Percentiles rank a stretch among this genome's conserved stretches.
These are phyloP conservation scores for Cataglyphis livida DNA, from an alignment of 2,888 invertebrate species.

Conservation along the genomic window DNA sequence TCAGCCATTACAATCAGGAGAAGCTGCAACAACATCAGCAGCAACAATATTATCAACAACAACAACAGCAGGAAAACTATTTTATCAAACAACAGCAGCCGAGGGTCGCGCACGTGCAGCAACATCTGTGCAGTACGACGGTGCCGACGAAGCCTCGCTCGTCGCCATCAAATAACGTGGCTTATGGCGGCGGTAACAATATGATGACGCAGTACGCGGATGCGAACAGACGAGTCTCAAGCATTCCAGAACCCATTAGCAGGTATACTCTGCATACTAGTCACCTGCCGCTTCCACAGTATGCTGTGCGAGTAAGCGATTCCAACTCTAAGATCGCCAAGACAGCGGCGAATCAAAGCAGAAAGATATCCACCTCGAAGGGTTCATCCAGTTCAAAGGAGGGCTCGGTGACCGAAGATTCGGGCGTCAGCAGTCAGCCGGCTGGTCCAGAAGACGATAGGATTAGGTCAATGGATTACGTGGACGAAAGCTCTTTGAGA, in stretches of 20 bases:
- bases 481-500: slow-evolving; percentile 82
- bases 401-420: slow-evolving; percentile 89
- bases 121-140: slow-evolving; percentile 78
- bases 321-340: slow-evolving; percentile 90
- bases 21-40: slow-evolving; percentile 79
- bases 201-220: slow-evolving; percentile 35
- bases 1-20: slow-evolving; percentile 86
- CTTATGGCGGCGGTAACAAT: neutral
- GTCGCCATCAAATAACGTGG: slow-evolving; percentile 30
- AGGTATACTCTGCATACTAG: slow-evolving; percentile 91
- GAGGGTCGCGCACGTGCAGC: slow-evolving; percentile 68
- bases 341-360: slow-evolving; percentile 90
- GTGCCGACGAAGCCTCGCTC: slow-evolving; percentile 81
- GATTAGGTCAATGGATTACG: slow-evolving; percentile 80
- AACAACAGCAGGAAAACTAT: slow-evolving; percentile 71
- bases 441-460: slow-evolving; percentile 81
- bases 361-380: slow-evolving; percentile 87
- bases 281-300: slow-evolving; percentile 92
- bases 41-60: slow-evolving; percentile 73
- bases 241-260: slow-evolving; percentile 83
- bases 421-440: slow-evolving; percentile 87
- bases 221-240: slow-evolving; percentile 68
- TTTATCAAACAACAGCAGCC: slow-evolving; percentile 64
- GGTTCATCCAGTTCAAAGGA: slow-evolving; percentile 87
- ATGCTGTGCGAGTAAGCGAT: slow-evolving; percentile 88